A percentile compares a stretch with the other conserved stretches of the same genome.
Conservation (phyloP, 2,888 invertebrate genomes). For the Zele albiditarsus region DNA sequence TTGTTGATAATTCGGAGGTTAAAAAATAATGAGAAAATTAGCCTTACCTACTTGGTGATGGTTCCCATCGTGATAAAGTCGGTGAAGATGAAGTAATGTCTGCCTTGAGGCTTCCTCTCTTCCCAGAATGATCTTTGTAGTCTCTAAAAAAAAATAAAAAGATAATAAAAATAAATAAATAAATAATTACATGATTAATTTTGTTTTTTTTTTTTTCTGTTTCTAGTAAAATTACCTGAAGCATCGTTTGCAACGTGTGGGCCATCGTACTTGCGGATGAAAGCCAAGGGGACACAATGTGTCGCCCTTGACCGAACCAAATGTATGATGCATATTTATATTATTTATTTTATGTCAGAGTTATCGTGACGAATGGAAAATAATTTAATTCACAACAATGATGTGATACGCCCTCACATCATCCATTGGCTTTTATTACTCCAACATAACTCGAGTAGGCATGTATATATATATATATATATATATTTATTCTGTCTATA, state of each 20-base stretch:
- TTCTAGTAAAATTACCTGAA: conserved; percentile 77
- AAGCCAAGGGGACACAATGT: conserved; percentile 93
- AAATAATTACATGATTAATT: background rate
- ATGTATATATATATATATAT: conserved; percentile 6
- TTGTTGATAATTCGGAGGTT: background rate
- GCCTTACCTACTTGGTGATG: conserved; percentile 58
- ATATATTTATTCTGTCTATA: conserved; percentile 2
- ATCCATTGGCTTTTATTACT: conserved; percentile 1
- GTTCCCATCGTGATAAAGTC: conserved; percentile 78
- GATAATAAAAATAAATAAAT: conserved; percentile 18
- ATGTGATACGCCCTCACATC: conserved; percentile 1
- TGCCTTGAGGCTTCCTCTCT: conserved; percentile 79
- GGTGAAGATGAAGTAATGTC: conserved; percentile 83
- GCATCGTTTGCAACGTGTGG: conserved; percentile 93
- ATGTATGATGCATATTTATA: conserved; percentile 81
- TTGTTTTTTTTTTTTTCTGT: background rate
- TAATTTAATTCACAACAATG: conserved; percentile 6
- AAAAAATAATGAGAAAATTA: background rate
- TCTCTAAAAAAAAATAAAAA: conserved; percentile 75
- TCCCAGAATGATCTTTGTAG: conserved; percentile 91
- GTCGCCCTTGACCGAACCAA: conserved; percentile 88
- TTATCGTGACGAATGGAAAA: conserved; percentile 19
- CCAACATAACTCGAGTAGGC: background rate
- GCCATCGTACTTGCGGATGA: conserved; percentile 95
- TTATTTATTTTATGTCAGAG: conserved; percentile 42